A percentile compares a stretch with the other conserved stretches of the same genome.
phyloP scores from a whole-genome alignment of 2,113 vertebrate genomes.

The Prinia subflava region DNA sequence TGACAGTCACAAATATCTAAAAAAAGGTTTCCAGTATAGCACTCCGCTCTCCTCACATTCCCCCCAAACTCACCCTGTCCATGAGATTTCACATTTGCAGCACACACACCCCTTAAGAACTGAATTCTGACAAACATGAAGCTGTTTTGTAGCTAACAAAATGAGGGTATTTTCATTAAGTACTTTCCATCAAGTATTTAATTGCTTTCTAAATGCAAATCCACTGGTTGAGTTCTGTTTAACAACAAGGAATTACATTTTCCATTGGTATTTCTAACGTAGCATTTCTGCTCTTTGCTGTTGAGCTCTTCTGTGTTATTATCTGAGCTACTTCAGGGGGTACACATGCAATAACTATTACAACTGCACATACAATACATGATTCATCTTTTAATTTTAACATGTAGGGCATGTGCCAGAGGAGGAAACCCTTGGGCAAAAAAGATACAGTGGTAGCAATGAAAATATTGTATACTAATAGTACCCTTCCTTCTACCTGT shows the following conservation, averaged over 20 bases:
- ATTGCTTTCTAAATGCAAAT: neutral
- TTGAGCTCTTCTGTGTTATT: neutral
- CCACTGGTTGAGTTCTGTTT: neutral
- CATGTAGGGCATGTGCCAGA: neutral
- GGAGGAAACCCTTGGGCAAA: neutral
- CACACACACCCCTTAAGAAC: neutral
- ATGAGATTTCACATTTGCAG: slow-evolving; percentile 8
- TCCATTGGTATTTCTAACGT: neutral
- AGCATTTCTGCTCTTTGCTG: neutral
- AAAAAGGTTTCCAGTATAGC: neutral
- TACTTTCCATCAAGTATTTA: neutral
- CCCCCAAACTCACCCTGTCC: neutral
- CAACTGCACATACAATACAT: neutral
- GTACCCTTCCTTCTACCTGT: neutral
- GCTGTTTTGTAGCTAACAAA: neutral
- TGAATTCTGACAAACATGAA: neutral
- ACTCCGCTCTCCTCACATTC: neutral
- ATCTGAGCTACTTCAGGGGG: neutral
- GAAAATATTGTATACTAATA: neutral
- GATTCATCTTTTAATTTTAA: neutral
- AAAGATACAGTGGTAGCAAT: neutral
- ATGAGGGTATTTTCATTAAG: neutral
- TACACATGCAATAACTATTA: neutral
- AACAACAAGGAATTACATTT: neutral
- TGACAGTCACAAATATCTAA: neutral